These are phyloP conservation scores for Rhinoraja longicauda DNA, from an alignment of 2,797 vertebrate species.

Conservation along the genomic window DNA sequence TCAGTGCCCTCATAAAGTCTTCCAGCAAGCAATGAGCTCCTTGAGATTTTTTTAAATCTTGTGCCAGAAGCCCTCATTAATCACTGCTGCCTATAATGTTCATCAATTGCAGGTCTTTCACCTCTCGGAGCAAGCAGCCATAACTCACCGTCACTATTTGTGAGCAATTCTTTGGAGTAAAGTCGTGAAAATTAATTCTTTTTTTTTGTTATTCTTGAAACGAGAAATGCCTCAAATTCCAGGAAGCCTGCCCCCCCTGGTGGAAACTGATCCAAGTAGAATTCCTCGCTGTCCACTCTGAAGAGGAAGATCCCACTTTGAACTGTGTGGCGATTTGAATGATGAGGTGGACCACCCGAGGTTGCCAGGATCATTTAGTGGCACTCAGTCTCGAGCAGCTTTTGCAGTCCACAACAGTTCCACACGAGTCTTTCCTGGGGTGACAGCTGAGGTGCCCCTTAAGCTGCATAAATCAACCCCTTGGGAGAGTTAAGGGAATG, in stretches of 20 bases:
- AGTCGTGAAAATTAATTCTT: background rate
- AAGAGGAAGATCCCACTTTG: background rate
- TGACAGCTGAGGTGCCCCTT: background rate
- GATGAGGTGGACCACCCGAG: background rate
- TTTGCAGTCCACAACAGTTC: background rate
- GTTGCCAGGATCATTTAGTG: background rate
- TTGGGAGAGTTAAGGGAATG: background rate
- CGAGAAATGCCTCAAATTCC: background rate
- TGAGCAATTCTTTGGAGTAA: background rate
- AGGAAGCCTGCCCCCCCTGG: background rate
- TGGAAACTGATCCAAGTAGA: background rate
- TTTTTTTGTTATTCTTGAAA: background rate
- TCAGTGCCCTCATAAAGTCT: background rate
- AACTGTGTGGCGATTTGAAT: background rate
- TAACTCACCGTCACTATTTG: slow-evolving; percentile 23
- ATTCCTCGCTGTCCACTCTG: background rate
- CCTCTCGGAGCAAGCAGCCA: background rate
- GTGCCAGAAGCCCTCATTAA: background rate
- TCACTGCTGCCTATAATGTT: background rate
- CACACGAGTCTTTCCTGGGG: background rate
- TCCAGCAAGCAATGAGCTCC: background rate
- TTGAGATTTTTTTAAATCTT: background rate
- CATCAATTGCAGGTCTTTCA: background rate
- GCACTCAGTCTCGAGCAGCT: background rate
- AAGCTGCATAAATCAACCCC: background rate